Evolutionary conservation across 2,888 invertebrate genomes (phyloP).

Genomic region (Drosophila ustulata): DNA sequence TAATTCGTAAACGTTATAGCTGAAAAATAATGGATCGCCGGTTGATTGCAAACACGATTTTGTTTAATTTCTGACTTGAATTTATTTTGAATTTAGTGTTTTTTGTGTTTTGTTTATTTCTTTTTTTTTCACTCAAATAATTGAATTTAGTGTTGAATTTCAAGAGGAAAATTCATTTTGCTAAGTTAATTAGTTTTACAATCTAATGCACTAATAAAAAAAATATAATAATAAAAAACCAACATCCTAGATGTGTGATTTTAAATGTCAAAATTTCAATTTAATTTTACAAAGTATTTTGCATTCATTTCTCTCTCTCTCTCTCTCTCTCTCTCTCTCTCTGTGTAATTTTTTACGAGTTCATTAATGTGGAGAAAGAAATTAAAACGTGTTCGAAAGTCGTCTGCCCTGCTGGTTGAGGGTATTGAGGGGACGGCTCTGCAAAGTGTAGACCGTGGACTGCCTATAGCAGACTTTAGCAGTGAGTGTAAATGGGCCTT

Average conservation of each 20-base stretch:
- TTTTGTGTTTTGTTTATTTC: constrained; percentile 26
- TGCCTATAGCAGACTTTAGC: constrained; percentile 10
- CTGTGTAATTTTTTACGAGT: neutral
- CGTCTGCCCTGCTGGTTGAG: constrained; percentile 13
- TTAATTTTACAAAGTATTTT: constrained; percentile 34
- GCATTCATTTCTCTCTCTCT: constrained; percentile 8
- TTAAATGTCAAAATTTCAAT: constrained; percentile 22
- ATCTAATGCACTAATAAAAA: constrained; percentile 38
- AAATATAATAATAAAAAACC: constrained; percentile 9
- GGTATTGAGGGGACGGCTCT: constrained; percentile 37
- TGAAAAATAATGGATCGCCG: neutral
- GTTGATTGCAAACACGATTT: constrained; percentile 8
- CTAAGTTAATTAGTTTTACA: constrained; percentile 43
- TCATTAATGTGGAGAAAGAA: constrained; percentile 3
- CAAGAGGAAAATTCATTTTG: constrained; percentile 72
- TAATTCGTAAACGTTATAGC: neutral
- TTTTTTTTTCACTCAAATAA: constrained; percentile 38
- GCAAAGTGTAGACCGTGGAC: neutral
- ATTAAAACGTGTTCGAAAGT: constrained; percentile 14
- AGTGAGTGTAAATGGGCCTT: constrained; percentile 30
- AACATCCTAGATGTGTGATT: constrained; percentile 32
- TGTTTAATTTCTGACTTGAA: constrained; percentile 29
- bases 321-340: neutral
- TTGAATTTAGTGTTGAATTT: constrained; percentile 66
- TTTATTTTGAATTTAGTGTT: constrained; percentile 59